Evolutionary conservation across 35 echinoderm and acorn worm genomes (phyloP), one percentile per base, ranked within the genome.

Genomic region (Nesometra sesokonis): DNA sequence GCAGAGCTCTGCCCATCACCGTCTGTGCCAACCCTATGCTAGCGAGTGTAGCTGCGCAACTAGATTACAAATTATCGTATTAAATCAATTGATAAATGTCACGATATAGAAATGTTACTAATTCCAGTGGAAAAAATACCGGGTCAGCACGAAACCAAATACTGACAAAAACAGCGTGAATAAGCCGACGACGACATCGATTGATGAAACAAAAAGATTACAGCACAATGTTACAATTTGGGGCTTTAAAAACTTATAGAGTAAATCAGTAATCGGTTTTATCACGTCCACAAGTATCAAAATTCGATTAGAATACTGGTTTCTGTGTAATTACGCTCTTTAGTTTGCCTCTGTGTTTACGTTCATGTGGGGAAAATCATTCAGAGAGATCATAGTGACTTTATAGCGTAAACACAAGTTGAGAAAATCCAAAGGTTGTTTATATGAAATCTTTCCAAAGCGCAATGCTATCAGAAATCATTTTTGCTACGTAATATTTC

Each of bases 71-170:
- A 17, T 67, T 67, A 67, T 67, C 52, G 52, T 67, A 67, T 67
- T 67, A 67, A 67, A 67, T 67, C 52, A 67, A 67, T 67, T 67
- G 52, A 67, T 67, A 67, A 67, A 67, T 67, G 52, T 67, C 52
- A 67, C 52, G 52, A 67, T 67, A 67, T 67, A 67, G 52, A 67
- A 67, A 67, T 67, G 52, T 67, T 67, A 19, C 52, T 67, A 67
- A 67, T 67, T 5, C 52, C 21, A 17, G 52, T 67, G 21, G 21
- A 67, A 1, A 27, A 67, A 67, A 27, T 27, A 19, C 23, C 52
- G 23, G 52, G 8, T 67, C 52, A 67, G 52, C 21, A 67, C 11
- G 52, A 67, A 67, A 67, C 21, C 52, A 67, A 67, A 67, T 67
- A 67, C 52, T 67, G 52, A 67, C 52, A 67, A 67, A 67, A 27